Conservation (phyloP, 1,140 invertebrate genomes). For the Drosophila miranda region DNA sequence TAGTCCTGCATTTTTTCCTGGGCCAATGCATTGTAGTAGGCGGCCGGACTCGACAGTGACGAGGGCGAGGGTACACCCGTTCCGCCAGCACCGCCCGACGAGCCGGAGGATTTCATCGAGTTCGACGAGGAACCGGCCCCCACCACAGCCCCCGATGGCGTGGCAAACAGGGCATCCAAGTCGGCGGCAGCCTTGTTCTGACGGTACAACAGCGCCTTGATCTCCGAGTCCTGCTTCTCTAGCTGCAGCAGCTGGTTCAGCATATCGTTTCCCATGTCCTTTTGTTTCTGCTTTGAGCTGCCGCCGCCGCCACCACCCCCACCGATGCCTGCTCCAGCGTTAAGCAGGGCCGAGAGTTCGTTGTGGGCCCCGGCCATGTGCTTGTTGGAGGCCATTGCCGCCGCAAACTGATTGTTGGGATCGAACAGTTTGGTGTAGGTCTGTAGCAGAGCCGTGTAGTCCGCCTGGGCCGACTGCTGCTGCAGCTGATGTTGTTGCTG, state of each 20-base stretch:
- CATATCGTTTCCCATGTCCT: conserved; percentile 75
- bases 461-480: conserved; percentile 54
- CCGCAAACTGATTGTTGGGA: conserved; percentile 71
- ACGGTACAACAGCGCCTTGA: conserved; percentile 73
- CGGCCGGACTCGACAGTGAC: conserved; percentile 58
- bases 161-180: conserved; percentile 72
- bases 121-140: conserved; percentile 40
- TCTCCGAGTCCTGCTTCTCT: conserved; percentile 75
- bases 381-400: conserved; percentile 52
- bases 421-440: conserved; percentile 80
- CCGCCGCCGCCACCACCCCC: conserved; percentile 25
- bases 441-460: conserved; percentile 73
- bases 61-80: conserved; percentile 54
- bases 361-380: conserved; percentile 65
- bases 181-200: conserved; percentile 76
- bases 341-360: conserved; percentile 68
- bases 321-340: conserved; percentile 54
- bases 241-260: conserved; percentile 75
- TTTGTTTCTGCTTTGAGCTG: conserved; percentile 58
- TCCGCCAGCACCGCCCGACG: conserved; percentile 20
- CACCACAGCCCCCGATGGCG: conserved; percentile 56
- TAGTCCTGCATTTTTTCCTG: conserved; percentile 82
- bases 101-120: conserved; percentile 27
- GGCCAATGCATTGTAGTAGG: conserved; percentile 77
- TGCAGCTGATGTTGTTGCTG: conserved; percentile 53